A percentile compares a stretch with the other conserved stretches of the same genome.
Evolutionary conservation across 2,113 vertebrate species (phyloP).

Genomic region (Budorcas taxicolor): DNA sequence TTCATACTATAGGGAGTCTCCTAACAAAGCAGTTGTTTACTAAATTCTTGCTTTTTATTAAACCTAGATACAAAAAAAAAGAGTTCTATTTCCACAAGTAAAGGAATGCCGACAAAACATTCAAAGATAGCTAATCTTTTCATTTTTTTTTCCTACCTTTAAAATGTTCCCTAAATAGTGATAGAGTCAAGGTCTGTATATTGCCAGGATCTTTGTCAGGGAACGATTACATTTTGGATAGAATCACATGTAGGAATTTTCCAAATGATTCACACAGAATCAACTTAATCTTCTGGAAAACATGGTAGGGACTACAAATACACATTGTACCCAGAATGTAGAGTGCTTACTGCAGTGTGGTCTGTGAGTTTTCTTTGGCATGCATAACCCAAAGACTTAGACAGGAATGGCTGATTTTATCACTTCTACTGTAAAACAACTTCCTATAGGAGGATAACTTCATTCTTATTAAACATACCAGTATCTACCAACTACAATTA

Average conservation of each 20-base stretch:
- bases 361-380: constrained; percentile 29
- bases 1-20: background rate
- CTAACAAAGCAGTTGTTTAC: background rate
- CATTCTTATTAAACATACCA: background rate
- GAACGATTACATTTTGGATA: background rate
- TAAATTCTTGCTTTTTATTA: background rate
- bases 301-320: constrained; percentile 10
- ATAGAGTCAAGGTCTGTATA: background rate
- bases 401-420: constrained; percentile 6
- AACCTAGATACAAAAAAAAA: background rate
- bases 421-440: constrained; percentile 21
- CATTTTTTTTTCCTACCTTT: background rate
- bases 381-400: background rate
- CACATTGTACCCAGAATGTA: background rate
- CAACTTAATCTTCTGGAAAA: constrained; percentile 43
- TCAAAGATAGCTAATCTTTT: background rate
- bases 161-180: background rate
- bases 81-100: background rate
- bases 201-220: background rate
- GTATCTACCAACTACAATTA: background rate
- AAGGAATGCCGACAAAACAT: background rate
- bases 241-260: constrained; percentile 33
- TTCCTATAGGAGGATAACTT: background rate
- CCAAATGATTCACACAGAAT: background rate
- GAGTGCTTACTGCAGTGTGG: background rate